Evolutionary conservation across 1,140 invertebrate species (phyloP), one percentile per base, ranked within the genome.

Genomic region (Leptinotarsa defecta): DNA sequence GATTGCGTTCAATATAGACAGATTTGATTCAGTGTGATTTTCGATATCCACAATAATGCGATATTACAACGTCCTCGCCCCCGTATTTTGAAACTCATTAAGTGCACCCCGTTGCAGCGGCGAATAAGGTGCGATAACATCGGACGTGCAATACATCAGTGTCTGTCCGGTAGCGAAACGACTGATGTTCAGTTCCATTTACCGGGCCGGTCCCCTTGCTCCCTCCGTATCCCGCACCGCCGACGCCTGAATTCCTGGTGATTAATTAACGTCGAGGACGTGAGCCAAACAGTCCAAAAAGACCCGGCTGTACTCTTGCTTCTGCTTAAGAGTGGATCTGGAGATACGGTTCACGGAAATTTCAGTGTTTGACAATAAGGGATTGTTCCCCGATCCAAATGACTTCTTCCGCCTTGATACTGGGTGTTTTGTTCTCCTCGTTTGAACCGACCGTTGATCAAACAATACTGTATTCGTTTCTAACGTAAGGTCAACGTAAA

Each of bases 41-140:
- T 34, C 6, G 34, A 34, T 34, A 34, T 34, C 34, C 34, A 34
- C 6, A 34, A 8, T 34, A 8, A 34, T 34, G 34, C 34, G 34
- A 34, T 34, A 34, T 34, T 34, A 34, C 34, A 43, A 57, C 3
- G 17, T 17, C 6, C n/a, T 57, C 52, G 34, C 34, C 52, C 52
- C 52, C 15, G 52, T 57, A 19, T 57, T 57, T 57, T 57, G 52
- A 57, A 57, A 57, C 15, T 5, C 52, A 57, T 57, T 57, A 57
- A 57, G 17, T 57, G 52, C 52, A 57, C 5, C 52, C 52, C 52
- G 17, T 57, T 57, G 52, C 52, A 57, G 52, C 52, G 52, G 52
- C 52, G 52, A 57, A 57, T 57, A 57, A 57, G 52, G 52, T 57
- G 52, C 52, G 52, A 57, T 57, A 57, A 57, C 52, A 57, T 57